Conservation (phyloP, 2,888 invertebrate species). For the Caenorhabditis sp. region DNA sequence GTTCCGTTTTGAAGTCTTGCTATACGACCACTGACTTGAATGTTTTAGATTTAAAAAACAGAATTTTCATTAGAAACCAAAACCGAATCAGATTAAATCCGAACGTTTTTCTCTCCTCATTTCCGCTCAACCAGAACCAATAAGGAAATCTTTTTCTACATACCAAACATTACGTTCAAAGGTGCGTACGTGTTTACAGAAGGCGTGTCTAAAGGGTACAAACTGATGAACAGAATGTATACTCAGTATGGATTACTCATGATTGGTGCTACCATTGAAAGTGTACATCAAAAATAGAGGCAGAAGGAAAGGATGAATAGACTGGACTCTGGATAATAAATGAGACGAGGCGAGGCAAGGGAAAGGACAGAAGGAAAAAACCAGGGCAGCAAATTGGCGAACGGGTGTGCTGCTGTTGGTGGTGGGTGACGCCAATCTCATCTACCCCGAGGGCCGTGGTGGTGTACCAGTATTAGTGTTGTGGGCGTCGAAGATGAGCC, state of each 20-base stretch:
- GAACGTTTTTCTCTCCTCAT: background rate
- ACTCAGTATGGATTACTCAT: constrained; percentile 30
- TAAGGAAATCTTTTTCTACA: background rate
- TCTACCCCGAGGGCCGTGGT: constrained; percentile 39
- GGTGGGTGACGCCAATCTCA: constrained; percentile 56
- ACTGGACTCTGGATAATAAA: background rate
- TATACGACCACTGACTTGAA: too few relatives aligned
- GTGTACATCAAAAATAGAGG: constrained; percentile 1
- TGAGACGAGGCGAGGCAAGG: background rate
- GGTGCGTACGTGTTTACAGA: constrained; percentile 48
- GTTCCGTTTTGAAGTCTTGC: too few relatives aligned
- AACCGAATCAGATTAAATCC: constrained; percentile 1
- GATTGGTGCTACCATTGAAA: constrained; percentile 4
- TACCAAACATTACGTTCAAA: constrained; percentile 37
- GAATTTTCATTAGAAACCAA: too few relatives aligned
- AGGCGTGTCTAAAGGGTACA: constrained; percentile 56
- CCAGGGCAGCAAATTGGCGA: constrained; percentile 40
- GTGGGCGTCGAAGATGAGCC: constrained; percentile 51
- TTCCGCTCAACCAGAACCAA: background rate
- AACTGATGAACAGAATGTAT: constrained; percentile 31
- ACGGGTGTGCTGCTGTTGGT: constrained; percentile 19
- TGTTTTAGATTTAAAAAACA: too few relatives aligned
- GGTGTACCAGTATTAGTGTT: constrained; percentile 61
- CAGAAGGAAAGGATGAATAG: background rate
- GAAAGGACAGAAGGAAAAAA: constrained; percentile 3